Evolutionary conservation across 2,797 vertebrate species (phyloP), one percentile per base, ranked within the genome.

Genomic region (Orientallactaga sibirica): DNA sequence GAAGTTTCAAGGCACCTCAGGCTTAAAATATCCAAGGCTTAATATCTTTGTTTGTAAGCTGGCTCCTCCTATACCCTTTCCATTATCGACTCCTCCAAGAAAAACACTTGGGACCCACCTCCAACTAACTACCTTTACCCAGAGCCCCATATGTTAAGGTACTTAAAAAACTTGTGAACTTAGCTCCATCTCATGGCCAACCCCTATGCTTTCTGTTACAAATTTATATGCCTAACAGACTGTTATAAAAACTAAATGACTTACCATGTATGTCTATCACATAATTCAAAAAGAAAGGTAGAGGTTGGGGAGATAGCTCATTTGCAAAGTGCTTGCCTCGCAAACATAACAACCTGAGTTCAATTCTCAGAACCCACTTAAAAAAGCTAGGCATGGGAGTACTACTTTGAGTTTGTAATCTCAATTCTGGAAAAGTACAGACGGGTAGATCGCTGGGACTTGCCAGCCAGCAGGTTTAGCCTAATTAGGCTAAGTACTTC

Each of bases 181-280:
- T 33, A 52, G 66, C 22, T 74, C 7, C 33, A 86, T 76, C 85
- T 73, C 73, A 84, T 48, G n/a, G 24, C 22, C 41, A 83, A 48
- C 7, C 7, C 11, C 10, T 76, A 61, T 29, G 81, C 24, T 37
- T 4, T 70, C 41, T 55, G 14, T 76, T 90, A 75, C 18, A 77
- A 66, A 75, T 29, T 74, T 86, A 70, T 48, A 64, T 64, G 24
- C 27, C 25, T 80, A 20, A 5, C 19, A 92, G 68, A 77, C 27
- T 71, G 43, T 78, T 67, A 37, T 66, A 66, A 93, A 88, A 83
- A 67, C 43, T 41, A 82, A 86, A 89, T 10, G 33, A 66, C 22
- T 66, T 62, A 61, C 41, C 75, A 82, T 64, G 37, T 71, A 78
- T n/a, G 41, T 33, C 33, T 79, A n/a, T 9, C 18, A 20, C 48